Evolutionary conservation across 2,888 invertebrate genomes (phyloP).

Genomic region (Aphodius granarius): DNA sequence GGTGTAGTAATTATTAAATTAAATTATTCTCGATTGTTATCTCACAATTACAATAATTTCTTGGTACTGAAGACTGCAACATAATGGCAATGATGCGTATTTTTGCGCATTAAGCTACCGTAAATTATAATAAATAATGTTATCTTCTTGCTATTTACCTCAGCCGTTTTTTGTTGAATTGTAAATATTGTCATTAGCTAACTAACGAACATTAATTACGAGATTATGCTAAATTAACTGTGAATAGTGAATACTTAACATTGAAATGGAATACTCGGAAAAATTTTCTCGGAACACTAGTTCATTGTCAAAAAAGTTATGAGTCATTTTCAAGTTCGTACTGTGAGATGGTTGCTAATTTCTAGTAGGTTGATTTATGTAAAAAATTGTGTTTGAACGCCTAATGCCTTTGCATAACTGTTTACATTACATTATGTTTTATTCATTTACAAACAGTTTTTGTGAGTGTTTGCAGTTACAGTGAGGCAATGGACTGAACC

Average conservation of each 20-base stretch:
- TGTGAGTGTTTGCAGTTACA: too few relatives aligned
- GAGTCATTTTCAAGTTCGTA: neutral
- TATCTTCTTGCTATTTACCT: neutral
- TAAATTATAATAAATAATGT: neutral
- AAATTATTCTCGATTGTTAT: neutral
- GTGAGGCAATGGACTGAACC: too few relatives aligned
- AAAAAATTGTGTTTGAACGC: neutral
- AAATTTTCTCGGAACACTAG: neutral
- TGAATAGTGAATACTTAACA: neutral
- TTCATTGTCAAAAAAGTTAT: neutral
- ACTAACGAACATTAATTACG: neutral
- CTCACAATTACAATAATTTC: neutral
- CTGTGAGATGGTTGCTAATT: neutral
- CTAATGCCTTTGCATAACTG: neutral
- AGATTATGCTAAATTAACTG: neutral
- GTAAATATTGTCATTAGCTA: neutral
- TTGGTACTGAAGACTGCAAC: neutral
- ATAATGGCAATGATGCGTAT: neutral
- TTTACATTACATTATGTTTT: neutral
- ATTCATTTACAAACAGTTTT: too few relatives aligned
- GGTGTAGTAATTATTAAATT: neutral
- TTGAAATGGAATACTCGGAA: neutral
- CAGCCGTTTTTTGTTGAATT: neutral
- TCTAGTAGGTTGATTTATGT: neutral
- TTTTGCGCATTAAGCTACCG: neutral